Evolutionary conservation across 2,888 invertebrate genomes (phyloP), one percentile per base, ranked within the genome.

Genomic region (Meiosimyza platycephala): DNA sequence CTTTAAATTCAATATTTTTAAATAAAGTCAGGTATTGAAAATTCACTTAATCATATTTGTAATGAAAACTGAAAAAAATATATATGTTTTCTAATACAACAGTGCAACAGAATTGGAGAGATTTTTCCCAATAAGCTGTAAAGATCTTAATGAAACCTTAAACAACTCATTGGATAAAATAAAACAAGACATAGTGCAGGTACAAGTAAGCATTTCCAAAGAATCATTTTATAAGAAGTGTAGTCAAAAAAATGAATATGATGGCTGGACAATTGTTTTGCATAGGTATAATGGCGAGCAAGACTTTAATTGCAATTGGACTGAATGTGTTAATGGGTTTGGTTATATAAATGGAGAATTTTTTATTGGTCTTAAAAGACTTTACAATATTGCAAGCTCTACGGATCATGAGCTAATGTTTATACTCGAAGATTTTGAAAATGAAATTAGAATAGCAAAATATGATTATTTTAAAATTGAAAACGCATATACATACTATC

Each of bases 301-400:
- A 81, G 90, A 91, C 77, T 92, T 92, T 81, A 90, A 89, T 78
- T 88, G 89, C 77, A 81, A 86, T 60, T 92, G 91, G 91, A 80
- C 88, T 0, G 90, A 90, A 66, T 92, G 92, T 80, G 90, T 90
- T 78, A 82, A 88, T 64, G 92, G 92, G 7, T 92, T 92, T 79
- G 92, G 92, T 1, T 91, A 92, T 79, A 84, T 92, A 9, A 90
- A 89, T 1, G 89, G 90, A 1, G 92, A 92, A 81, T 92, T 91
- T 81, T 92, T 92, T 91, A 85, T 92, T 9, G 92, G 92, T 1
- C 82, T 91, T 73, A 91, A 92, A 76, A 90, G 91, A 76, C 85
- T 92, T 2, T 88, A 91, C 82, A 89, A 85, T 22, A 72, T 76
- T 16, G 77, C 76, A n/a, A 72, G 73, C 16, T 77, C 78, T 22